Percentiles rank a stretch among this genome's conserved stretches.
phyloP scores from a whole-genome alignment of 2,888 invertebrate species.

The Busseola fusca region DNA sequence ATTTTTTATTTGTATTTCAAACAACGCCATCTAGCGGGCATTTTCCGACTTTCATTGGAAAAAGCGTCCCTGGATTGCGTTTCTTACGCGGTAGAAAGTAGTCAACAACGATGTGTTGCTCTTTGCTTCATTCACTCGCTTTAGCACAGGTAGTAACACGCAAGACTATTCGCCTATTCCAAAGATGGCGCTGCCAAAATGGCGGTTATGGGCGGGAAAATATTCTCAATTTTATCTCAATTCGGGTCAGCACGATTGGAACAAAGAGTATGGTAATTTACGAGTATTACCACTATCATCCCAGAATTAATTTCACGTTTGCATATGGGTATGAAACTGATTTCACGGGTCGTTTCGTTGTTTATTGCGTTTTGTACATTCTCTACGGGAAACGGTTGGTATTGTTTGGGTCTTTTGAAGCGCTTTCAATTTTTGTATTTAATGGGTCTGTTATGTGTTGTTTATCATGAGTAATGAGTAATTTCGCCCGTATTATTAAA shows the following conservation, averaged over 20 bases:
- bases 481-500: background rate
- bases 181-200: conserved; percentile 46
- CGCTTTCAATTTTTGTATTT: conserved; percentile 16
- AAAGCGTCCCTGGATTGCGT: conserved; percentile 2
- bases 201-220: conserved; percentile 8
- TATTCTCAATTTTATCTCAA: background rate
- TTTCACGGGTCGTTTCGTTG: conserved; percentile 43
- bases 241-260: conserved; percentile 33
- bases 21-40: conserved; percentile 41
- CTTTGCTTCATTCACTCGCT: background rate
- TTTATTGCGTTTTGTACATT: conserved; percentile 43
- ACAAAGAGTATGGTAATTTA: conserved; percentile 58
- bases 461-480: conserved; percentile 13
- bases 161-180: background rate
- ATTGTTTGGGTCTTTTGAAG: conserved; percentile 37
- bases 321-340: conserved; percentile 44
- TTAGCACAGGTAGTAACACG: conserved; percentile 9
- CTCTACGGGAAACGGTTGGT: conserved; percentile 10
- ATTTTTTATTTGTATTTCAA: background rate
- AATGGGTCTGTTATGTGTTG: conserved; percentile 11
- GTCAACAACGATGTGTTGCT: background rate
- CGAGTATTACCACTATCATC: conserved; percentile 57
- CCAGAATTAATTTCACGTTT: conserved; percentile 57
- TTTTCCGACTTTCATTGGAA: conserved; percentile 30
- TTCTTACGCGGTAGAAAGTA: background rate